Base-by-base conservation (phyloP, 2,888 invertebrate species). In the Lasioglossum zephyrum region DNA sequence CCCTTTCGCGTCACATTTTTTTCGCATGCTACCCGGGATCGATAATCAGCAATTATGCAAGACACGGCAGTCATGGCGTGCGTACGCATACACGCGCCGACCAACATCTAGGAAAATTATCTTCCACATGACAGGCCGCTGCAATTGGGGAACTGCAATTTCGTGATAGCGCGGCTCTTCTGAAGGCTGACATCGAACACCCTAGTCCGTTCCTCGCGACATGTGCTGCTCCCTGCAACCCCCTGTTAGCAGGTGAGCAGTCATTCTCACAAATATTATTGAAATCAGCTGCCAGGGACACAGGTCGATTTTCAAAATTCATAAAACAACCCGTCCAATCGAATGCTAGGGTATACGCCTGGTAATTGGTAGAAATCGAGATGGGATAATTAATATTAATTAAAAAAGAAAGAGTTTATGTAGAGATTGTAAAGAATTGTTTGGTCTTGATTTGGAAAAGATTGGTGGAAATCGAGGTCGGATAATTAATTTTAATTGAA, bases 61-160 rank as follows among this genome's bases (percentile, higher is more conserved):
- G 77, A 53, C 16, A 22, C 66, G 63, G 36, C 69, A 44, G 47
- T 85, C 77, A 16, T 73, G 81, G 53, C 39, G 49, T 70, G 73
- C 22, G 63, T 77, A 77, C 77, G 11, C 36, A 36, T 26, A 60
- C 4, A 22, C 36, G 18, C 22, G 36, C 22, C 11, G 39, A 69
- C 5, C 70, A 85, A 87, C 77, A 36, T 73, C 72, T 75, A 44
- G 49, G 74, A 47, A 47, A 82, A 85, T 78, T 84, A 81, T 87
- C 75, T 82, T 73, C 49, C 73, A 44, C 74, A 77, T 77, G 75
- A 83, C 77, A 74, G 47, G 39, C 66, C 70, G 57, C 69, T 57
- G 70, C 75, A 47, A 47, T 66, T 22, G 66, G 57, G 73, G 72
- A 79, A 84, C 73, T 79, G 77, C 77, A 87, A 84, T 87, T 87